A percentile compares a stretch with the other conserved stretches of the same genome.
phyloP scores from a whole-genome alignment of 2,888 invertebrate species.

The Autographa pulchrina region DNA sequence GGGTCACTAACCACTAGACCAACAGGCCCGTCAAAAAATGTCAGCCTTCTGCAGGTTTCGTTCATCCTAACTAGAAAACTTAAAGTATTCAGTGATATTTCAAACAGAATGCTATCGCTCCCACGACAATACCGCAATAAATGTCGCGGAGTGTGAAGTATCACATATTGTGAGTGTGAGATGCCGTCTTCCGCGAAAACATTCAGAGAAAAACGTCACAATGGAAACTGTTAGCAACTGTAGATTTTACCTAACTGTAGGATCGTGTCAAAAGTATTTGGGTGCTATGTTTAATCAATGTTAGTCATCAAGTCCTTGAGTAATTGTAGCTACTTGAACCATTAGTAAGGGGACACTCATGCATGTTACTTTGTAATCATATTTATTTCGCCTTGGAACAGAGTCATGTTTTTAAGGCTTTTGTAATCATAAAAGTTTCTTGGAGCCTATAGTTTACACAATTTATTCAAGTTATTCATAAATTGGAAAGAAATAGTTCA shows the following conservation, averaged over 20 bases:
- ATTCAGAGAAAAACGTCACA: conserved; percentile 43
- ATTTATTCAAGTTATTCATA: too few relatives aligned
- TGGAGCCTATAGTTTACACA: too few relatives aligned
- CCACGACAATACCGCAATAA: conserved; percentile 53
- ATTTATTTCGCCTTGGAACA: neutral
- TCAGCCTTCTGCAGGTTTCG: neutral
- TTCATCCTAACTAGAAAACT: neutral
- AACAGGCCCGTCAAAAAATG: too few relatives aligned
- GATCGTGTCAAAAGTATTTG: conserved; percentile 35
- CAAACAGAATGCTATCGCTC: conserved; percentile 37
- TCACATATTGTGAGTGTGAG: conserved; percentile 44
- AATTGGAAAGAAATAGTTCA: too few relatives aligned
- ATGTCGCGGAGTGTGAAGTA: conserved; percentile 53
- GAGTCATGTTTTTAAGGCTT: neutral
- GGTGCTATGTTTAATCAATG: conserved; percentile 51
- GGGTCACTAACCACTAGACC: too few relatives aligned
- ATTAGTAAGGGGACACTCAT: conserved; percentile 3
- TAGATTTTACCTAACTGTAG: conserved; percentile 30
- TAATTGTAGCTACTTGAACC: neutral
- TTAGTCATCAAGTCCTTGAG: conserved; percentile 1
- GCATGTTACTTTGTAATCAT: neutral
- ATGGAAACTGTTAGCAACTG: conserved; percentile 47
- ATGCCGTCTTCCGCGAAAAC: conserved; percentile 50
- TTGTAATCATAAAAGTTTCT: too few relatives aligned
- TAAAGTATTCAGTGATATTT: conserved; percentile 13